Base-by-base conservation (phyloP, 2,888 invertebrate species). In the Tineola bisselliella region DNA sequence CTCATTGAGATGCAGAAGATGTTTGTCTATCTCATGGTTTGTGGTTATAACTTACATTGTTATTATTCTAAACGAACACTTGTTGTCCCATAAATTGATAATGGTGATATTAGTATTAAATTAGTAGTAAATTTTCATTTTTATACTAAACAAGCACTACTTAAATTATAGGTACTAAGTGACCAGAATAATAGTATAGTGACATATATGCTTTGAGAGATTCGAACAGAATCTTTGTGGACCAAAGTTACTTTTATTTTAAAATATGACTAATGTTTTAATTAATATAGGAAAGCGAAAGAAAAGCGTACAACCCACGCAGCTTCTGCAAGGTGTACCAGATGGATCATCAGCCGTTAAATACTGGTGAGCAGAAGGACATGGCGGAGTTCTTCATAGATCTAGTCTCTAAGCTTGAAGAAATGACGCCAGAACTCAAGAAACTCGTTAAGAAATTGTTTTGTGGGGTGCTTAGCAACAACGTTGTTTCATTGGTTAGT, bases 341-440 rank as follows among this genome's bases (percentile, higher is more conserved):
- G 61, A 98, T 98, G 98, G 97, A 98, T 76, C 96, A 97, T 74
- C 97, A 97, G 74, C 96, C 97, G 0, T 79, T 98, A 8, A 98
- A 98, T 76, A 97, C 97, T 0, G 97, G 97, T 0, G 98, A 98
- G 73, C 98, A 98, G 79, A 98, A 98, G 74, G 98, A 98, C 73
- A 98, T 98, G 98, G 97, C 97, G 0, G 98, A 98, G 81, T 98
- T 98, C 84, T 98, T 98, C 76, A 98, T 97, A 61, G 97, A 98
- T 84, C 90, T 98, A 57, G 97, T 98, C 31, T 96, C 96, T 18
- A 98, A 98, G 76, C 83, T 98, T 12, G 98, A 98, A 77, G 98
- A 98, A 79, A 97, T 97, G 96, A 95, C 96, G 1, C 93, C 95
- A 0, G 93, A 95, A 65, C 77, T 97, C 44, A 97, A 97, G 80